Percentiles rank a stretch among this genome's conserved stretches.
Evolutionary conservation across 1,140 invertebrate genomes (phyloP).

Genomic region (Cryptotermes secundus): DNA sequence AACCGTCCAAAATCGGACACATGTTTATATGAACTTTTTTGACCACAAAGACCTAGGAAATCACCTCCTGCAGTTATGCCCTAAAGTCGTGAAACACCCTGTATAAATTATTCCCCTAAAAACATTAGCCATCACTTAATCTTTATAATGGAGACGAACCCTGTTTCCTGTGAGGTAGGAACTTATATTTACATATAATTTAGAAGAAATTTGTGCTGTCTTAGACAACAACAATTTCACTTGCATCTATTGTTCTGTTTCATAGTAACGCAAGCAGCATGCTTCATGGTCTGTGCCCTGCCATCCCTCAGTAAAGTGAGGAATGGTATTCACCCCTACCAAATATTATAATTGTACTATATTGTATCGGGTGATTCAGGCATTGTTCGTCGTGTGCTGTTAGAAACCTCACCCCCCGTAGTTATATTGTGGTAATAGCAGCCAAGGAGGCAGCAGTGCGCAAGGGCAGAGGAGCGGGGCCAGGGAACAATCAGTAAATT

Average conservation of each 20-base stretch:
- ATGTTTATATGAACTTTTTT: no score
- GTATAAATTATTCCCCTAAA: no score
- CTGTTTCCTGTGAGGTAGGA: no score
- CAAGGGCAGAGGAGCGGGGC: not conserved
- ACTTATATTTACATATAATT: no score
- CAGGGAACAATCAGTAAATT: not conserved
- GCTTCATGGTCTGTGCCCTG: no score
- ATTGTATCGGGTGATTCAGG: not conserved
- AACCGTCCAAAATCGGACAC: no score
- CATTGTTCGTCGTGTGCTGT: not conserved
- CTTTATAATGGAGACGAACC: no score
- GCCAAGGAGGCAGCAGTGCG: not conserved
- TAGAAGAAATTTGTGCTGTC: not conserved
- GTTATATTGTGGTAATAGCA: not conserved
- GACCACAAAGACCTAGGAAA: no score
- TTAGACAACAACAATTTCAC: constrained; percentile 5
- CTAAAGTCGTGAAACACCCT: no score
- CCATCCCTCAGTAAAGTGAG: not conserved
- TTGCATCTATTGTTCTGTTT: not conserved
- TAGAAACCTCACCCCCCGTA: not conserved
- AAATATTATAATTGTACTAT: constrained; percentile 18
- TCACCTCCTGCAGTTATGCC: no score
- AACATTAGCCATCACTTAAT: no score
- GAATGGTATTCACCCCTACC: not conserved
- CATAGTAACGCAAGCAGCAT: not conserved